Percentiles rank a stretch among this genome's conserved stretches.
phyloP scores from a whole-genome alignment of 2,888 invertebrate species.

The Lamellibrachia columna region DNA sequence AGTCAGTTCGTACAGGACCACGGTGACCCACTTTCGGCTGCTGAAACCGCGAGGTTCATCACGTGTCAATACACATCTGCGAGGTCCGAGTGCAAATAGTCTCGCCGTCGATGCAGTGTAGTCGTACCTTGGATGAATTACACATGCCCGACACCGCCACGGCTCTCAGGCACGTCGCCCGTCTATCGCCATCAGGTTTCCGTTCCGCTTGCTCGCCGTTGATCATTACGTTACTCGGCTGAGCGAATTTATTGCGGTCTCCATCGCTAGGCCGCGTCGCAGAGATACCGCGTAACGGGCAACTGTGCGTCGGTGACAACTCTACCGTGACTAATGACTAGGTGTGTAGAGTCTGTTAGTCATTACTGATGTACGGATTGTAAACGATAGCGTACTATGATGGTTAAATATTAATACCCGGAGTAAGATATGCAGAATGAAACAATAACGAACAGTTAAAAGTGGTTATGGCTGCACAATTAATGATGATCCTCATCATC shows the following conservation, averaged over 20 bases:
- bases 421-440: neutral
- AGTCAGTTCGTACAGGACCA: neutral
- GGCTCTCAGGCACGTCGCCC: neutral
- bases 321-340: neutral
- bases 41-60: neutral
- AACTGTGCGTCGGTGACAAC: neutral
- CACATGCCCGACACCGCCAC: neutral
- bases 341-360: neutral
- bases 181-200: neutral
- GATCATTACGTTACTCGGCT: neutral
- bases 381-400: conserved; percentile 16
- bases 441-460: neutral
- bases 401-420: neutral
- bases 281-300: conserved; percentile 1
- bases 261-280: neutral
- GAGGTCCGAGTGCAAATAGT: neutral
- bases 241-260: neutral
- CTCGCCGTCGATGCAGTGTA: neutral
- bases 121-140: conserved; percentile 10
- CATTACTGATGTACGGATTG: neutral
- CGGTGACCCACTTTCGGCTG: neutral
- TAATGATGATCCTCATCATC: neutral
- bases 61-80: neutral
- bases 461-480: neutral
- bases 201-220: neutral